Percentiles rank a stretch among this genome's conserved stretches.
Evolutionary conservation across 2,888 invertebrate species (phyloP).

Genomic region (Temnothorax rugatulus): DNA sequence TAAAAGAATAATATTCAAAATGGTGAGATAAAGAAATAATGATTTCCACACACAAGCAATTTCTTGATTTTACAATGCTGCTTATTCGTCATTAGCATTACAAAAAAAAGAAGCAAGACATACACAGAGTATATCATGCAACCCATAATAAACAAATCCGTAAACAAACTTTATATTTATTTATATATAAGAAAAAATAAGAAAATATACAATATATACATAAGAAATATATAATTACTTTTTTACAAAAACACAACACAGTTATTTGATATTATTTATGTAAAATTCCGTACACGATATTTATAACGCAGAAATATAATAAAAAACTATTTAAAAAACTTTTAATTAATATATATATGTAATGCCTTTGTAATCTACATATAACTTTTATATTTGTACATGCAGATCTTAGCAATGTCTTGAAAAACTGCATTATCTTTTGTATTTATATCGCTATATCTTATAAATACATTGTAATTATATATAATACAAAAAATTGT

Average conservation of each 20-base stretch:
- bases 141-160: slow-evolving; percentile 58
- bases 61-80: slow-evolving; percentile 71
- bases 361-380: background rate
- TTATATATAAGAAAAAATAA: background rate
- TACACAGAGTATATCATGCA: slow-evolving; percentile 69
- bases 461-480: slow-evolving; percentile 6
- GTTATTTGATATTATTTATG: background rate
- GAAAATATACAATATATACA: background rate
- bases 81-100: slow-evolving; percentile 65
- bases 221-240: background rate
- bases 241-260: slow-evolving; percentile 9
- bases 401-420: slow-evolving; percentile 18
- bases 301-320: background rate
- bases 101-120: slow-evolving; percentile 67
- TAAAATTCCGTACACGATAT: background rate
- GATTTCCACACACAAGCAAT: slow-evolving; percentile 67
- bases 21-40: slow-evolving; percentile 66
- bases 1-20: slow-evolving; percentile 73
- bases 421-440: background rate
- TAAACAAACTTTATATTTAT: slow-evolving; percentile 26
- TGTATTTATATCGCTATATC: background rate
- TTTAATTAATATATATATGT: background rate
- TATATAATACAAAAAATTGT: background rate
- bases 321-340: slow-evolving; percentile 11
- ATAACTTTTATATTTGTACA: slow-evolving; percentile 14